These are phyloP conservation scores for Actias luna DNA, from an alignment of 2,888 invertebrate genomes.

Conservation along the genomic window DNA sequence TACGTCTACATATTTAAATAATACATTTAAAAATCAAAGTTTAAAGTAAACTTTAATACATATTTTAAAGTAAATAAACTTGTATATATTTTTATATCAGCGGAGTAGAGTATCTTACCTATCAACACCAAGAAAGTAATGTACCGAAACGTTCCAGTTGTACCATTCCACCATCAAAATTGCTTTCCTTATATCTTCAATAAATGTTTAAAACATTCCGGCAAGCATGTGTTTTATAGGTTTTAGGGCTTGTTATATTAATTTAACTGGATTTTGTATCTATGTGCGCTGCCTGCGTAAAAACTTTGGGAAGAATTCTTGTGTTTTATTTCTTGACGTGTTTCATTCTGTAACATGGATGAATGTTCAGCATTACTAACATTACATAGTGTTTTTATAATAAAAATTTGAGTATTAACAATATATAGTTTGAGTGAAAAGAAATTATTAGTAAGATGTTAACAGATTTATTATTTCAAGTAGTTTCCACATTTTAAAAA, in stretches of 20 bases:
- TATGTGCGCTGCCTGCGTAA: slow-evolving; percentile 21
- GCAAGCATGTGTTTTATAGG: slow-evolving; percentile 79
- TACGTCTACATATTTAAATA: too few species aligned
- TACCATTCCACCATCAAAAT: slow-evolving; percentile 72
- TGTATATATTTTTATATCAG: neutral
- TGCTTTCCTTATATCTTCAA: slow-evolving; percentile 75
- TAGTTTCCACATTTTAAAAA: neutral
- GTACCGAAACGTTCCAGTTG: slow-evolving; percentile 62
- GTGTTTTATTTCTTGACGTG: neutral
- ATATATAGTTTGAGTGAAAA: too few species aligned
- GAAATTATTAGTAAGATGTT: neutral
- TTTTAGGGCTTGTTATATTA: slow-evolving; percentile 76
- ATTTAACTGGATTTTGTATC: slow-evolving; percentile 57
- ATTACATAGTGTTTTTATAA: neutral
- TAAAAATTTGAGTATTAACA: too few species aligned
- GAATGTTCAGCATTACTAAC: neutral
- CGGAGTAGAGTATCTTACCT: slow-evolving; percentile 45
- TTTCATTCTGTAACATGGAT: neutral
- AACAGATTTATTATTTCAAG: neutral
- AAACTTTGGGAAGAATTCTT: neutral
- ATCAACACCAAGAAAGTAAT: slow-evolving; percentile 40
- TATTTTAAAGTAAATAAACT: neutral
- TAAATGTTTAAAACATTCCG: slow-evolving; percentile 75
- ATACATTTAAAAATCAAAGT: too few species aligned
- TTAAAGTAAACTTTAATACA: neutral